Base-by-base conservation (phyloP, 2,888 invertebrate species). In the Sarcophaga caerulescens region DNA sequence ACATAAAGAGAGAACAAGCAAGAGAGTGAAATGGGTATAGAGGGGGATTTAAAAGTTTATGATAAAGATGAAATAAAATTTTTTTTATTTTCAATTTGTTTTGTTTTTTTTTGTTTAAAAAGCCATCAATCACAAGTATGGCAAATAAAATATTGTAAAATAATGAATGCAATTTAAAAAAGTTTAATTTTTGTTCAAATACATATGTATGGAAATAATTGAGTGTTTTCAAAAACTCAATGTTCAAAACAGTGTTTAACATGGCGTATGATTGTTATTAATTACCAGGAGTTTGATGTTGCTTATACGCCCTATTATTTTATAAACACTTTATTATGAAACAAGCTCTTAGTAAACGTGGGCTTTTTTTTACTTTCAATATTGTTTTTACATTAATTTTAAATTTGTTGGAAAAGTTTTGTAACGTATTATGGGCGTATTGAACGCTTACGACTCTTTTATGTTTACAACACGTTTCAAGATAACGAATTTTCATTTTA, bases 191-290 rank as follows among this genome's bases (percentile, higher is more conserved):
- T 52, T 52, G 1, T 52, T 12, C 1, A 14, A 14, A 52, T 14
- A n/a, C n/a, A n/a, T n/a, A n/a, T n/a, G n/a, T n/a, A 52, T 52
- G 52, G 14, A 52, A 52, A 17, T 52, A 52, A 52, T 14, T 17
- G 52, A 52, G 35, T 10, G 8, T 35, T 35, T 35, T 35, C 35
- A 35, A 35, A 35, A 35, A 35, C 8, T 35, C 35, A 35, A 35
- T 35, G 35, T 35, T 35, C 2, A 47, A 57, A 59, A 25, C 45
- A 71, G 17, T 45, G 4, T 19, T 4, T 68, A 78, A 6, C 74
- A 19, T 57, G 17, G 60, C 84, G 80, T 84, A 84, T 84, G 76
- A 74, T 62, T 68, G 60, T 19, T 80, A 66, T 52, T 47, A 76
- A 76, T 76, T 47, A 21, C n/a, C 10, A 14, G 21, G 17, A 44